Evolutionary conservation across 2,113 vertebrate species (phyloP), one percentile per base, ranked within the genome.

Genomic region (Propithecus coquereli): DNA sequence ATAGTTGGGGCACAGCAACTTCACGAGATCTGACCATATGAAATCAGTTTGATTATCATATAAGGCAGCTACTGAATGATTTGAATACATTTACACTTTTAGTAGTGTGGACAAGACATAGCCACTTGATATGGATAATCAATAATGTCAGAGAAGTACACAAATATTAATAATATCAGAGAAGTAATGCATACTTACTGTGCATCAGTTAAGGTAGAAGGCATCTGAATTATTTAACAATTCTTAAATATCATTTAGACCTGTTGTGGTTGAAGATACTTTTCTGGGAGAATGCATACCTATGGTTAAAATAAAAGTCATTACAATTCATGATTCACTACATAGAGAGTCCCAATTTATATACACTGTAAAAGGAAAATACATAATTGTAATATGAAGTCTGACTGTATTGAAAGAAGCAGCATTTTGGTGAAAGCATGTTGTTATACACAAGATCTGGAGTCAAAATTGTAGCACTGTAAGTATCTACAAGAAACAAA

Each of bases 221-320:
- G 5, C 40, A 91, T 65, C 34, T 89, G 90, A 91, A 77, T 88
- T 43, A 87, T 86, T 94, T 90, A 94, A 89, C 27, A 93, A 77
- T 54, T 80, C 43, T 94, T 83, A 93, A 89, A 25, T 79, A 76
- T 74, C 52, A 86, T 73, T 96, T 94, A 68, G 34, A 77, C 17
- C 50, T 68, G 30, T 90, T 91, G 34, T 77, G 65, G 59, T 61
- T 47, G 50, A 73, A 85, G 30, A 81, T 73, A 80, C 70, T 94
- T 96, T 96, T 82, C 66, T 91, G 68, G 18, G 77, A 86, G 25
- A 89, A 82, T 91, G 8, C 8, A 3, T 94, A 65, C 65, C 54
- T 94, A n/a, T 47, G 27, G 37, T 87, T 93, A 96, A 94, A 96
- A 66, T 71, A 85, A 94, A 95, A 90, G 63, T 87, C 32, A 83